Base-by-base conservation (phyloP, 2,113 vertebrate species). In the Mustelus asterias region DNA sequence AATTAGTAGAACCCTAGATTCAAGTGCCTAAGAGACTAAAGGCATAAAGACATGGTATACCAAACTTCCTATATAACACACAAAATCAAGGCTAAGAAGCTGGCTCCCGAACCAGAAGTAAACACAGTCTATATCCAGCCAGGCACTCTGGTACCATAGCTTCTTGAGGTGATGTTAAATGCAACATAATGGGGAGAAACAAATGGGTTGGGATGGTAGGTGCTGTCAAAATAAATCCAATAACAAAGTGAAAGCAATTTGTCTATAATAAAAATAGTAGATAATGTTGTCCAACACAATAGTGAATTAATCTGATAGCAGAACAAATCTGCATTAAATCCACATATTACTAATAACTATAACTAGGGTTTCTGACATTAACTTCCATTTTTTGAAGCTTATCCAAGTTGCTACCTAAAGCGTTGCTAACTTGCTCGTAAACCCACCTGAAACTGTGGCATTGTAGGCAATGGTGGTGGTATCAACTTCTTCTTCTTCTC, bases 401-500 rank as follows among this genome's bases (percentile, higher is more conserved):
- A 41, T 18, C 7, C 24, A 54, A 11, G 20, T 54, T 54, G 22
- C 44, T 88, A 11, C 7, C 44, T 29, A 54, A 54, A 54, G 26
- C 9, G 2, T 58, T 89, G 48, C 33, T 90, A 33, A 90, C n/a
- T 44, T 70, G 63, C 26, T 70, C 18, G 11, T 54, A 72, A 44
- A 95, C 94, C 26, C 94, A 95, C 94, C 94, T 95, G 94, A 70
- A 95, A 95, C 94, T 95, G 94, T 72, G 94, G 94, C 4, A 3
- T 54, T 72, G 94, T 72, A 95, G 94, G 94, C 94, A 95, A 72
- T 54, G 69, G 44, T 95, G 94, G 94, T 76, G 94, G 96, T 96
- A 97, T 96, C 96, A 97, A 97, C 97, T 98, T 98, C 96, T 97
- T 97, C 97, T 98, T 98, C 98, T 98, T 99, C 97, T 97, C 97